Evolutionary conservation across 2,888 invertebrate genomes (phyloP).

Genomic region (Cistogaster globosa): DNA sequence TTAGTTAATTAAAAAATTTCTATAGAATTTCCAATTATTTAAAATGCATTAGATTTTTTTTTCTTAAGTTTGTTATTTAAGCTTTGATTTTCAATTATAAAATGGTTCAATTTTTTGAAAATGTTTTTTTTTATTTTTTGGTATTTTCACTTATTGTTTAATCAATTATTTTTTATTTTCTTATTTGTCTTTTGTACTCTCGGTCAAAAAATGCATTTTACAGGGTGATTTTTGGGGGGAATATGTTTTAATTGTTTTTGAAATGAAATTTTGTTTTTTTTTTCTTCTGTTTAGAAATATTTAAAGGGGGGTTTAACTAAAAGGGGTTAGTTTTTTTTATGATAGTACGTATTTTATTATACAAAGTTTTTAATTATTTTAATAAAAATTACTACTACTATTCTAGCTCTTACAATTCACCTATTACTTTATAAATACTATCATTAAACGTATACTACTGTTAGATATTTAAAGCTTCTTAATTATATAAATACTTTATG

Average conservation of each 20-base stretch:
- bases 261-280: conserved; percentile 49
- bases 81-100: conserved; percentile 53
- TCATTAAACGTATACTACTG: conserved; percentile 40
- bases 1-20: background rate
- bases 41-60: conserved; percentile 49
- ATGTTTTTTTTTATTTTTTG: background rate
- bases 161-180: conserved; percentile 13
- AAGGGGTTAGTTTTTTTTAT: conserved; percentile 62
- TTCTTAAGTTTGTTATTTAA: conserved; percentile 16
- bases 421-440: background rate
- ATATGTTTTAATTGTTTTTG: conserved; percentile 65
- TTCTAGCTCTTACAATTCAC: conserved; percentile 2
- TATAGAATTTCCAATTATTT: conserved; percentile 26
- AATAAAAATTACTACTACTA: conserved; percentile 49
- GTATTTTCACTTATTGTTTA: conserved; percentile 11
- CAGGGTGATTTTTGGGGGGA: conserved; percentile 78
- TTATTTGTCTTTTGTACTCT: conserved; percentile 79
- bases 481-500: background rate
- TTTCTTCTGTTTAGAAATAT: conserved; percentile 57
- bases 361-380: conserved; percentile 39
- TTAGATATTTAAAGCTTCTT: conserved; percentile 40
- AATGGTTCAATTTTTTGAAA: conserved; percentile 40
- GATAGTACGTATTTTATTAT: conserved; percentile 27
- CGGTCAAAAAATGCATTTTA: conserved; percentile 82
- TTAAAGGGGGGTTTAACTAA: conserved; percentile 71